These are phyloP conservation scores for Muscicapa adusta DNA, from an alignment of 2,113 vertebrate species.

Conservation along the genomic window DNA sequence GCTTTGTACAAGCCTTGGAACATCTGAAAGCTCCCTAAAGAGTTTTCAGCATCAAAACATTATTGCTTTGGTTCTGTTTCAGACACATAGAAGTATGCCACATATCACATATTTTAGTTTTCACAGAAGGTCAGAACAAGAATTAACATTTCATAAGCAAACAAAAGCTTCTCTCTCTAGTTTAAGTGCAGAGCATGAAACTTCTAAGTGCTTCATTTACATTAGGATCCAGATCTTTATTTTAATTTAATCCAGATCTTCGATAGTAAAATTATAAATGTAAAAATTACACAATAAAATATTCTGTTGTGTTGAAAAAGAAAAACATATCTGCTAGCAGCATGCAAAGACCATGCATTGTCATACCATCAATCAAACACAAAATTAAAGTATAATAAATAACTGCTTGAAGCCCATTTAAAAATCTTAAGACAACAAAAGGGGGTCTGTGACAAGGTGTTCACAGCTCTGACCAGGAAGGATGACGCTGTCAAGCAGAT, in stretches of 20 bases:
- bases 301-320: conserved; percentile 56
- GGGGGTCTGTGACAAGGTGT: conserved; percentile 56
- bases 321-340: conserved; percentile 74
- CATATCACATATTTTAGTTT: conserved; percentile 60
- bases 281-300: conserved; percentile 74
- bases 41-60: conserved; percentile 64
- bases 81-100: conserved; percentile 66
- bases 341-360: conserved; percentile 82
- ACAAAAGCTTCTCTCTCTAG: conserved; percentile 65
- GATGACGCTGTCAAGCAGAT: conserved; percentile 54
- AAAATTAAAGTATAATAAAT: conserved; percentile 73
- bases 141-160: conserved; percentile 70
- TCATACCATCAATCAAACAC: conserved; percentile 71
- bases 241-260: conserved; percentile 71
- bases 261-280: conserved; percentile 71
- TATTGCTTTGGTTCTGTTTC: conserved; percentile 85
- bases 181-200: conserved; percentile 78
- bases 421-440: conserved; percentile 66
- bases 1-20: conserved; percentile 69
- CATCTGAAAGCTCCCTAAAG: conserved; percentile 64
- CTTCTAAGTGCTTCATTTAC: conserved; percentile 78
- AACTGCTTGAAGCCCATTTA: conserved; percentile 70
- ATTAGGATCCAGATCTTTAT: conserved; percentile 68
- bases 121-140: conserved; percentile 71
- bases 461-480: conserved; percentile 65